Percentiles rank a stretch among this genome's conserved stretches.
Evolutionary conservation across 2,888 invertebrate species (phyloP).

Genomic region (Sepioteuthis lessoniana): DNA sequence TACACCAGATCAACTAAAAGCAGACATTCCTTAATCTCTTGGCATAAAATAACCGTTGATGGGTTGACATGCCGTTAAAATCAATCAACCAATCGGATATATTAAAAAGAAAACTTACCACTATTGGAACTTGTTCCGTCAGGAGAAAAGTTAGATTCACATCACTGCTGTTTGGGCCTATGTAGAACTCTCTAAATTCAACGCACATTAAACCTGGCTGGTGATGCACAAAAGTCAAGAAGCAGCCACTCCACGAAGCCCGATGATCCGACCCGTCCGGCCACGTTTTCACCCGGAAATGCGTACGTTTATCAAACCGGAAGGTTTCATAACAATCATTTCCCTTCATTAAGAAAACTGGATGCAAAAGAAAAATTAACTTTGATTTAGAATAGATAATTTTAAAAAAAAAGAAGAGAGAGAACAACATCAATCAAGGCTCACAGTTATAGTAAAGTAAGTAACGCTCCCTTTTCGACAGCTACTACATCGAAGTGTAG

Average conservation of each 20-base stretch:
- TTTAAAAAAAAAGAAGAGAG: not conserved
- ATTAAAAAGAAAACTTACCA: not conserved
- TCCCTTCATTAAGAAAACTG: constrained; percentile 43
- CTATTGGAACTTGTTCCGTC: constrained; percentile 33
- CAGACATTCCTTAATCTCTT: too few relatives aligned
- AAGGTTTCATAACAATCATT: constrained; percentile 37
- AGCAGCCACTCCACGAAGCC: constrained; percentile 41
- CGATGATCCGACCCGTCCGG: not conserved
- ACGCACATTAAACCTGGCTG: constrained; percentile 36
- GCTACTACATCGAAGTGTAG: too few relatives aligned
- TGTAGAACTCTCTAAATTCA: constrained; percentile 15
- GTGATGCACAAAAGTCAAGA: not conserved
- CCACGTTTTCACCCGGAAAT: constrained; percentile 37
- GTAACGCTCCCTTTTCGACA: too few relatives aligned
- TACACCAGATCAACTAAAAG: too few relatives aligned
- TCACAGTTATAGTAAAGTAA: too few relatives aligned
- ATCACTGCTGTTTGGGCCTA: not conserved
- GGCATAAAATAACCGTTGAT: too few relatives aligned
- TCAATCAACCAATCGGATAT: too few relatives aligned
- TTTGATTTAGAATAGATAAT: not conserved
- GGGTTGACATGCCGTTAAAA: too few relatives aligned
- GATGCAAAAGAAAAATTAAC: not conserved
- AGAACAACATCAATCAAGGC: too few relatives aligned
- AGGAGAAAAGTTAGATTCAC: constrained; percentile 36
- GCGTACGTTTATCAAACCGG: not conserved